Evolutionary conservation across 1,140 invertebrate species (phyloP), one percentile per base, ranked within the genome.

Genomic region (Drosophila yakuba): DNA sequence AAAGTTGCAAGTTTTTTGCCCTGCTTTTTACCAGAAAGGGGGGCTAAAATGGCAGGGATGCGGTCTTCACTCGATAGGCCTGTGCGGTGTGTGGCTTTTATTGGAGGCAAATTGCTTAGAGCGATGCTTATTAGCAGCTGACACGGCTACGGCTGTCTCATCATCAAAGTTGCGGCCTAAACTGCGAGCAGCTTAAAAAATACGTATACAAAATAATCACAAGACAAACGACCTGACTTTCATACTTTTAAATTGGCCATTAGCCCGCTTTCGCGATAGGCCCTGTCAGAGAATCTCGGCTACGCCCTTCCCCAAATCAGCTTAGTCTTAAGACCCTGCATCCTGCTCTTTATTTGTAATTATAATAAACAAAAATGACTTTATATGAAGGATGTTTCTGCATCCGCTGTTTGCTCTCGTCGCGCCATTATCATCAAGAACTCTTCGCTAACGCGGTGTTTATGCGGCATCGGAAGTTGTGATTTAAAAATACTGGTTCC

Each of bases 81-180:
- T 15, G 35, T 73, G 64, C 54, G 75, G 82, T 86, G 84, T 86
- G 79, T 78, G 78, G 84, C 72, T 89, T 88, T 88, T 88, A 88
- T 88, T 81, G 73, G 61, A 76, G 80, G 84, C 64, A 78, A 78
- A 83, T 83, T 75, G 66, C 73, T 76, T 59, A 67, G 61, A 76
- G 80, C 74, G 77, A 89, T 88, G 83, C 83, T 88, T 88, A 88
- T 88, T 88, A 88, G 84, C 83, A 88, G 83, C 83, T 88, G 83
- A 88, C 83, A 88, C 68, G 81, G 72, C n/a, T 38, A 89, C 74
- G 81, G 72, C n/a, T 38, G 73, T 54, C 80, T 81, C 68, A 72
- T 72, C 68, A 72, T 79, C 79, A 89, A 77, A 89, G 75, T 71
- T 52, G 66, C 38, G 64, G 60, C 61, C 61, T 54, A 45, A 68